Percentiles rank a stretch among this genome's conserved stretches.
phyloP scores from a whole-genome alignment of 1,140 invertebrate genomes.

The Platyura marginata region DNA sequence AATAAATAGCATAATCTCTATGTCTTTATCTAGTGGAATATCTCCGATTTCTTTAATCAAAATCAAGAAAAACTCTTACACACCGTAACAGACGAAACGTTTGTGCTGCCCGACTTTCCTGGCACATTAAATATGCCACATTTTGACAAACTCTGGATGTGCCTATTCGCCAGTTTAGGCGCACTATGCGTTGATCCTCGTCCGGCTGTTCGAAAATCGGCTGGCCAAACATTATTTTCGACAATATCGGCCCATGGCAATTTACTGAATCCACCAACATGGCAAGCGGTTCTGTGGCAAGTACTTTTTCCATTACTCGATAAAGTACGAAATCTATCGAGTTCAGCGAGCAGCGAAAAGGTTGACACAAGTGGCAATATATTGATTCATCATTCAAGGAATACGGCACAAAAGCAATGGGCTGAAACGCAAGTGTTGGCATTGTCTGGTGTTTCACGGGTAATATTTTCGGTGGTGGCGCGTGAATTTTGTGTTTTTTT shows the following conservation, averaged over 20 bases:
- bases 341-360: constrained; percentile 83
- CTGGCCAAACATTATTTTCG: constrained; percentile 94
- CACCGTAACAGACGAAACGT: constrained; percentile 44
- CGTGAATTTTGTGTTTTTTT: not conserved
- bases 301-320: constrained; percentile 92
- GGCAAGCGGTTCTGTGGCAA: constrained; percentile 78
- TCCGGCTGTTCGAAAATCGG: constrained; percentile 93
- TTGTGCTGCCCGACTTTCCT: constrained; percentile 65
- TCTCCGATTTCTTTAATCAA: constrained; percentile 92
- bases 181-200: constrained; percentile 89
- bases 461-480: constrained; percentile 8
- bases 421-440: constrained; percentile 80
- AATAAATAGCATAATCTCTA: not conserved
- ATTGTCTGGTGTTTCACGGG: constrained; percentile 40
- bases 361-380: constrained; percentile 86
- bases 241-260: constrained; percentile 90
- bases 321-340: constrained; percentile 76
- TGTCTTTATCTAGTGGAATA: constrained; percentile 66
- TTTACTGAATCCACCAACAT: constrained; percentile 68
- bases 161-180: constrained; percentile 71
- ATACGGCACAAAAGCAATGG: constrained; percentile 99
- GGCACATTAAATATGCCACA: constrained; percentile 67
- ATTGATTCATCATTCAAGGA: constrained; percentile 93
- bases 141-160: constrained; percentile 92
- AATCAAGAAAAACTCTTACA: constrained; percentile 74